Percentiles rank a stretch among this genome's conserved stretches.
These are phyloP conservation scores for Atlantisia rogersi DNA, from an alignment of 2,113 vertebrate genomes.

Conservation along the genomic window DNA sequence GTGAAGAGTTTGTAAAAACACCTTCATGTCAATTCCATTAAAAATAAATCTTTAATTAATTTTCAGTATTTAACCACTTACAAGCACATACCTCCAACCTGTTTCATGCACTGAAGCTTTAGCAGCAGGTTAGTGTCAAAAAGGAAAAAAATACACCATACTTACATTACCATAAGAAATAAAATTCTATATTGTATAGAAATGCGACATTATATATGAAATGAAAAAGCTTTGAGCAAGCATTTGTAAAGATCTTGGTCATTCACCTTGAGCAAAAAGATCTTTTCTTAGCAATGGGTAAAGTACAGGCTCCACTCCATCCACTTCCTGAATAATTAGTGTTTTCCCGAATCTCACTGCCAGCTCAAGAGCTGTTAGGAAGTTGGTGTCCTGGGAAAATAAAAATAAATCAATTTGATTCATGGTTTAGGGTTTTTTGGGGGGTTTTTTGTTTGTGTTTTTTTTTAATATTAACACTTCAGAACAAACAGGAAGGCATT, in stretches of 20 bases:
- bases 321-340: conserved; percentile 95
- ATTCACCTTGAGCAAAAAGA: conserved; percentile 90
- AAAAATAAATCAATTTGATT: conserved; percentile 10
- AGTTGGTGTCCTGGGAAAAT: conserved; percentile 86
- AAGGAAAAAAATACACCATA: background rate
- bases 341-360: conserved; percentile 98
- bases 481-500: background rate
- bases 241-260: background rate
- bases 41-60: background rate
- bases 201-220: no score
- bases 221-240: background rate
- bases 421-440: background rate
- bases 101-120: background rate
- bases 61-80: background rate
- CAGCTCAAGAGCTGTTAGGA: conserved; percentile 91
- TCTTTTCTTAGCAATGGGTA: conserved; percentile 92
- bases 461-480: background rate
- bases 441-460: no score
- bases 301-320: conserved; percentile 93
- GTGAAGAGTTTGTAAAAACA: background rate
- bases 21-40: background rate
- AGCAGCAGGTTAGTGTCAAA: background rate
- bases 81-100: fast-evolving
- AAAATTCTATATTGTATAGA: background rate
- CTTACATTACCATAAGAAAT: background rate